These are phyloP conservation scores for Oostethus manadensis DNA, from an alignment of 2,113 vertebrate genomes.

Conservation along the genomic window DNA sequence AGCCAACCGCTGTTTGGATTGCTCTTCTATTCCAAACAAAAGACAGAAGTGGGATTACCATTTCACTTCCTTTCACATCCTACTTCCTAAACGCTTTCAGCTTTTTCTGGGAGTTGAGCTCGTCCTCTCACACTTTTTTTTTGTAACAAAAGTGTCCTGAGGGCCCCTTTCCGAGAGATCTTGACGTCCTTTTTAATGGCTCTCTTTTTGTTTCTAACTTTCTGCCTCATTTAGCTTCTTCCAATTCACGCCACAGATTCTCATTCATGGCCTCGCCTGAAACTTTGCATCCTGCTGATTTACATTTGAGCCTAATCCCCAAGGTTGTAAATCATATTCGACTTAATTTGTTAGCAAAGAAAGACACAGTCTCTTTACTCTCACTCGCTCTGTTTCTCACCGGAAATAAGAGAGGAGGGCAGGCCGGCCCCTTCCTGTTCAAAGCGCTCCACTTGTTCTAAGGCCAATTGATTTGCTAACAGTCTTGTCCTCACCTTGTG, in stretches of 20 bases:
- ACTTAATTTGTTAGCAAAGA: conserved; percentile 20
- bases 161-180: conserved; percentile 62
- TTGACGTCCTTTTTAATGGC: conserved; percentile 68
- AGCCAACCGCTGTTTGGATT: conserved; percentile 73
- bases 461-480: conserved; percentile 71
- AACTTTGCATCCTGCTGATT: conserved; percentile 8
- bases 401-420: conserved; percentile 48
- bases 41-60: conserved; percentile 69
- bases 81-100: conserved; percentile 57
- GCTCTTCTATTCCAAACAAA: conserved; percentile 74
- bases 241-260: conserved; percentile 57
- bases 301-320: conserved; percentile 17
- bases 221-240: conserved; percentile 73
- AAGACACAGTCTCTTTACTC: not conserved
- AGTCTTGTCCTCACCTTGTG: conserved; percentile 70
- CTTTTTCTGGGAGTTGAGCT: conserved; percentile 27
- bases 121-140: conserved; percentile 39
- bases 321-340: conserved; percentile 10
- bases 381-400: conserved; percentile 22
- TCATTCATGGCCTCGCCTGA: conserved; percentile 40
- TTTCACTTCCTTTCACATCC: conserved; percentile 67
- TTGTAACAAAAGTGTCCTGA: conserved; percentile 52
- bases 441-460: conserved; percentile 50
- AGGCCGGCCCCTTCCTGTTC: conserved; percentile 52
- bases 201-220: conserved; percentile 70